Base-by-base conservation (phyloP, 2,797 vertebrate species). In the Lerista edwardsae region DNA sequence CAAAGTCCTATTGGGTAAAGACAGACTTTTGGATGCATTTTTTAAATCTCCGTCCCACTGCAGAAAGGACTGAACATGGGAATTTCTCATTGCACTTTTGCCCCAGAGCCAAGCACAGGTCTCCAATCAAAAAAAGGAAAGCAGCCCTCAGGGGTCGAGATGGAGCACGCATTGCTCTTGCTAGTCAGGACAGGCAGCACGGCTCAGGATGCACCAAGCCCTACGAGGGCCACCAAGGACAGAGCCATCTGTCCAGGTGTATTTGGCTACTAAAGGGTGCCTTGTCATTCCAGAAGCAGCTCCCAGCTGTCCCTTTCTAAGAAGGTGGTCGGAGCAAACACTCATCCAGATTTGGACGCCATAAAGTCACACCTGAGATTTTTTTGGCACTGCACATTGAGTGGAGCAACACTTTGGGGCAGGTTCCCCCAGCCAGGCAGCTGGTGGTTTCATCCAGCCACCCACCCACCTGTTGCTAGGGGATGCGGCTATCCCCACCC, bases 361-460 rank as follows among this genome's bases (percentile, higher is more conserved):
- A 88, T 64, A 67, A 88, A 27, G 31, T 55, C 73, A 41, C 21
- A 41, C 36, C 6, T 57, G 21, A 71, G 0, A 0, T 1, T 75
- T 89, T n/a, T 51, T 90, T 92, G 94, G 93, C 93, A 93, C 93
- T 74, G 84, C 91, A 88, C 91, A 72, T 86, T 84, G 0, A 3
- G 67, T 80, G 87, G 77, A 80, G 36, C 31, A 75, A 74, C 65
- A 79, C 36, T 61, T 41, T 21, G 79, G 57, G 51, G 2, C 57
- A 64, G 39, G 12, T n/a, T n/a, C 29, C 39, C 44, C 17, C 21
- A 47, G 62, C 34, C 36, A 57, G 55, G 39, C 27, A 7, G 31
- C 4, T 31, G 86, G 82, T 1, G 71, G 82, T 21, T 44, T 67
- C 34, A 61, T 62, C 79, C 15, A 12, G 14, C 65, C 11, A 1